These are phyloP conservation scores for Morone chrysops DNA, from an alignment of 2,113 vertebrate species.

Conservation along the genomic window DNA sequence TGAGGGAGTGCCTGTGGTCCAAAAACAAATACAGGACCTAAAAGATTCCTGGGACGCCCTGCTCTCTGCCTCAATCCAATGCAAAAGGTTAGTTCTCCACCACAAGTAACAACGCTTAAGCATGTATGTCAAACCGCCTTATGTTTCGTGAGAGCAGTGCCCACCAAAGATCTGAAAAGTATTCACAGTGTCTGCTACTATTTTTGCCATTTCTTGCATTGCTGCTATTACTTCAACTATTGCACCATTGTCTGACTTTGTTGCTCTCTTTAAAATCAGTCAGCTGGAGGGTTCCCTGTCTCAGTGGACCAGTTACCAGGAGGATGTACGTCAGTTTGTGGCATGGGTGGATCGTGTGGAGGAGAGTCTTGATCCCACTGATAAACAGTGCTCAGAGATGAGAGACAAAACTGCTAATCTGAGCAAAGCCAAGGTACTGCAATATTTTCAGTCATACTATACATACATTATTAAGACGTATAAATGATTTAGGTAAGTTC, in stretches of 20 bases:
- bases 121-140: neutral
- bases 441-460: neutral
- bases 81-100: constrained; percentile 89
- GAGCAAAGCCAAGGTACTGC: constrained; percentile 90
- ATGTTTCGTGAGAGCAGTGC: neutral
- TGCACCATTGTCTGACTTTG: neutral
- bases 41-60: constrained; percentile 94
- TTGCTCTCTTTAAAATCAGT: constrained; percentile 77
- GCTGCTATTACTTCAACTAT: neutral
- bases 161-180: neutral
- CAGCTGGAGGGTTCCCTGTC: constrained; percentile 95
- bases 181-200: neutral
- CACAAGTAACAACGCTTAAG: neutral
- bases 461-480: neutral
- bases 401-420: constrained; percentile 92
- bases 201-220: neutral
- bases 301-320: constrained; percentile 98
- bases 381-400: constrained; percentile 89
- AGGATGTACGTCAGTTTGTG: constrained; percentile 93
- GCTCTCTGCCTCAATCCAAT: constrained; percentile 90
- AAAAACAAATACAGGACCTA: constrained; percentile 89
- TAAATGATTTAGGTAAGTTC: neutral
- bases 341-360: constrained; percentile 92
- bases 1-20: constrained; percentile 88
- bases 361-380: constrained; percentile 85